A percentile compares a stretch with the other conserved stretches of the same genome.
These are phyloP conservation scores for Diploscapter pachys DNA, from an alignment of 1,140 invertebrate species.

Conservation along the genomic window DNA sequence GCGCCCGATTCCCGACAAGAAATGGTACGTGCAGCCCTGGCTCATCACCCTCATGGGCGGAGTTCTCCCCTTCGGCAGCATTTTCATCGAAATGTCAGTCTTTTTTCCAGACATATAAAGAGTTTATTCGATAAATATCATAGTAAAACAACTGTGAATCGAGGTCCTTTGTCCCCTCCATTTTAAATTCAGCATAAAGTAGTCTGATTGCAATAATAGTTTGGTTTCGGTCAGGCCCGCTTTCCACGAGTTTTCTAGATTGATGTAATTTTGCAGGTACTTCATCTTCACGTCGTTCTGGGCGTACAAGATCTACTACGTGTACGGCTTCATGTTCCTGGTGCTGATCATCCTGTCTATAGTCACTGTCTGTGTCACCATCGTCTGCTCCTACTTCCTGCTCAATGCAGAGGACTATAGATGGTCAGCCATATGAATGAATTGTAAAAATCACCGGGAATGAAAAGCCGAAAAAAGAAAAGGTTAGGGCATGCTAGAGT, in stretches of 20 bases:
- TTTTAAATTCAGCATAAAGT: no score
- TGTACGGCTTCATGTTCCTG: conserved; percentile 98
- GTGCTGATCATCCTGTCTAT: conserved; percentile 93
- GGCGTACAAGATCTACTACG: conserved; percentile 99
- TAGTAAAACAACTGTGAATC: no score
- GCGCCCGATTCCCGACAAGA: conserved; percentile 97
- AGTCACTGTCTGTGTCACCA: conserved; percentile 97
- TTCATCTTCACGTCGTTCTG: conserved; percentile 99
- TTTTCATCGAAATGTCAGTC: conserved; percentile 97
- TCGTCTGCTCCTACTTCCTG: conserved; percentile 98
- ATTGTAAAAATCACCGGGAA: not conserved
- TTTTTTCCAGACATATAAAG: no score
- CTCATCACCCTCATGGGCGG: conserved; percentile 92
- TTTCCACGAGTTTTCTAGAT: no score
- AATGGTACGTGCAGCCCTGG: conserved; percentile 94
- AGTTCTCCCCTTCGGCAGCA: conserved; percentile 95
- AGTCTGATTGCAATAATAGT: no score
- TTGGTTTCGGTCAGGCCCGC: no score
- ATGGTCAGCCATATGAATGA: conserved; percentile 69
- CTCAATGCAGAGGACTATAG: conserved; percentile 99
- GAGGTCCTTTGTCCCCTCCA: no score
- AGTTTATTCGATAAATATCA: no score
- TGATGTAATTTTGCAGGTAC: conserved; percentile 71
- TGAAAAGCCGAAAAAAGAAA: not conserved
- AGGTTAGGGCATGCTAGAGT: not conserved